Evolutionary conservation across 2,113 vertebrate species (phyloP).

Genomic region (Axis porcinus): DNA sequence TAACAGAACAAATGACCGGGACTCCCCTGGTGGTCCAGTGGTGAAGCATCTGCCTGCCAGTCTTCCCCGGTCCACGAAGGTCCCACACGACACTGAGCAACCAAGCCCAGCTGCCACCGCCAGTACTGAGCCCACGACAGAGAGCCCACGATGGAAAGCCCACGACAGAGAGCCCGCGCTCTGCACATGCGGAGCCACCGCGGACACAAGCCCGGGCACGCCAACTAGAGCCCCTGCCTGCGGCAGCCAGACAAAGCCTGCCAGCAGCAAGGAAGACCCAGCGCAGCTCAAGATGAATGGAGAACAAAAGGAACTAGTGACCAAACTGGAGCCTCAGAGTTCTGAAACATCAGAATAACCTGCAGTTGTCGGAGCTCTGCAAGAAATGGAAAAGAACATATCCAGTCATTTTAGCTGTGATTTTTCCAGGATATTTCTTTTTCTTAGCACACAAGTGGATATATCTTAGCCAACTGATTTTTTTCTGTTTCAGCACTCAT

Average conservation of each 20-base stretch:
- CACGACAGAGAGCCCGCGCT: not conserved
- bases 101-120: not conserved
- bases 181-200: not conserved
- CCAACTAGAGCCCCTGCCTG: not conserved
- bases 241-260: not conserved
- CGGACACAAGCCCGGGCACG: rapidly evolving
- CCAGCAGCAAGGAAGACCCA: not conserved
- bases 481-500: conserved; percentile 40
- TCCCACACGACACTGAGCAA: not conserved
- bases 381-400: conserved; percentile 23
- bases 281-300: not conserved
- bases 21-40: not conserved
- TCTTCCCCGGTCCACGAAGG: not conserved
- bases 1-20: not conserved
- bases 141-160: not conserved
- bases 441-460: conserved; percentile 34
- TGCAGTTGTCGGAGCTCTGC: not conserved
- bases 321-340: not conserved
- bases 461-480: not conserved
- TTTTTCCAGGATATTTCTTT: conserved; percentile 36
- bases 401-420: not conserved
- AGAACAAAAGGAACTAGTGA: not conserved
- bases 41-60: not conserved
- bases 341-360: not conserved
- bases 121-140: not conserved